A percentile compares a stretch with the other conserved stretches of the same genome.
Conservation (phyloP, 2,113 vertebrate species). For the Psammodynastes pulverulentus region DNA sequence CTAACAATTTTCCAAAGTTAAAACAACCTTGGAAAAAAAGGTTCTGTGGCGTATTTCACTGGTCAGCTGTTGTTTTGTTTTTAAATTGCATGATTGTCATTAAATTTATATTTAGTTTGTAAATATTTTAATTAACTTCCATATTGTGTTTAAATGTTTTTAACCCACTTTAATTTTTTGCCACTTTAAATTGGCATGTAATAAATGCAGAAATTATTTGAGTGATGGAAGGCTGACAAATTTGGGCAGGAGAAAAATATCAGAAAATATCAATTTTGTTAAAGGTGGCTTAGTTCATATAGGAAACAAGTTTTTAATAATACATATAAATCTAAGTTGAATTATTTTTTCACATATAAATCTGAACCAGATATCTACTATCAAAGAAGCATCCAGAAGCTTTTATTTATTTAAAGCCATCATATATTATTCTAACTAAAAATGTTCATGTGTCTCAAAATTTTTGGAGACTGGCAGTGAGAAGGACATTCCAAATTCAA, state of each 20-base stretch:
- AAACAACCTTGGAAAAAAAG: background rate
- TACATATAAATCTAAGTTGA: background rate
- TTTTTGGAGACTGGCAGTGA: background rate
- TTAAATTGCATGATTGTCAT: background rate
- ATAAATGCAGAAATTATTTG: background rate
- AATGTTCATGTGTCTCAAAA: background rate
- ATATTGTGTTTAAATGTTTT: background rate
- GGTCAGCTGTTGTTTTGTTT: background rate
- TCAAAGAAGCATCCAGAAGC: background rate
- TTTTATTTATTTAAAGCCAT: background rate
- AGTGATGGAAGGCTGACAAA: background rate
- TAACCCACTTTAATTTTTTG: background rate
- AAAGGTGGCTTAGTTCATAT: too few species aligned
- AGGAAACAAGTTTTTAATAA: background rate
- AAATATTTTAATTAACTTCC: background rate
- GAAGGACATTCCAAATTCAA: background rate
- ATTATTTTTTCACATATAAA: background rate
- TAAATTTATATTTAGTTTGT: background rate
- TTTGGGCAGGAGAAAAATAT: background rate
- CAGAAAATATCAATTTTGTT: background rate
- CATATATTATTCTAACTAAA: background rate
- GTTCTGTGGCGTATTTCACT: background rate
- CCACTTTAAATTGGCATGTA: background rate
- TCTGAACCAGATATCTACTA: background rate
- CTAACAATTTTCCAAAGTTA: background rate